Base-by-base conservation (phyloP, 2,113 vertebrate genomes). In the Trogon surrucura region DNA sequence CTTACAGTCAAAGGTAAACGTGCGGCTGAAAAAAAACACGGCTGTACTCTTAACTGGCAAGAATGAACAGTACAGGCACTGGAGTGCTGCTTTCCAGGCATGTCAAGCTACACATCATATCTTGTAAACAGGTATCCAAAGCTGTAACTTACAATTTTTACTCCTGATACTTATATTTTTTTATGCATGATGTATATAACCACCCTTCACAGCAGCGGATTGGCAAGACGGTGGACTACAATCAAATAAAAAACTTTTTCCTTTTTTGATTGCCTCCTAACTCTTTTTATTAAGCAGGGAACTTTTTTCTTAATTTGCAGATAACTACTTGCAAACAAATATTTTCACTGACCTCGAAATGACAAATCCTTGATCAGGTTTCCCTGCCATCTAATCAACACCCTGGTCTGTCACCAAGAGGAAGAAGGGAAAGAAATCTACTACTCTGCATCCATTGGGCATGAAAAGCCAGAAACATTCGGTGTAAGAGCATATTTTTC, bases 301-400 rank as follows among this genome's bases (percentile, higher is more conserved):
- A 58, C 4, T 6, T 19, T 47, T 71, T 32, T 13, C 5, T 66
- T 94, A 21, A 29, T 67, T 82, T 57, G 4, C 32, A 84, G 89
- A 48, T 19, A 22, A 79, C 78, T 14, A 80, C 14, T 74, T 88
- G 53, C 34, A 64, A 95, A 47, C 34, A 71, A 84, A 1, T 74
- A 23, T 79, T 87, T 88, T 91, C 77, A 89, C 50, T 89, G 61
- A 27, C 72, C 80, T 93, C 50, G 16, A 88, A 87, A 41, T 36
- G 44, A 72, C 17, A 80, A 74, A 53, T 65, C 73, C 30, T 82
- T 57, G 19, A 50, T 41, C 38, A 81, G 6, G 7, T 38, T 70
- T 73, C 23, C 36, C 53, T 86, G 44, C 27, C 53, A 65, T 29
- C 38, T 53, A 41, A 65, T 47, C 65, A 71, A 81, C 48, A 56